These are phyloP conservation scores for Pimephales promelas DNA, from an alignment of 2,113 vertebrate genomes.

Conservation along the genomic window DNA sequence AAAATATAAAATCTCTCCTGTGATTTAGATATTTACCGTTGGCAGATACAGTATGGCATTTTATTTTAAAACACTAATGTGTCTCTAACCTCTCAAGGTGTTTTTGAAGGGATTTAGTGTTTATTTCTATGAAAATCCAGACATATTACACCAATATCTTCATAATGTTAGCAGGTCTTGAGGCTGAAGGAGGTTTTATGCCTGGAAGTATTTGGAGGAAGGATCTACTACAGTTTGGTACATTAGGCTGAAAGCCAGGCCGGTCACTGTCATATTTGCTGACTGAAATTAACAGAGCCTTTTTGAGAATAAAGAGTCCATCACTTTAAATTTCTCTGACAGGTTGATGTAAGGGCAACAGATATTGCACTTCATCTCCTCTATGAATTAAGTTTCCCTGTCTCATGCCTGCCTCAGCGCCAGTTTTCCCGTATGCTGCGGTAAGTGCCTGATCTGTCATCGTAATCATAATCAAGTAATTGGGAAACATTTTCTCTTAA, in stretches of 20 bases:
- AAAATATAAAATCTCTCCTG: background rate
- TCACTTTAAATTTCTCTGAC: slow-evolving; percentile 37
- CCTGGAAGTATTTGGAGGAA: slow-evolving; percentile 1
- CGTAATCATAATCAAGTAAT: background rate
- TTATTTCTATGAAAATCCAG: background rate
- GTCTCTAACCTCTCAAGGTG: slow-evolving; percentile 8
- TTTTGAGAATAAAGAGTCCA: slow-evolving; percentile 36
- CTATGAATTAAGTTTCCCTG: slow-evolving; percentile 24
- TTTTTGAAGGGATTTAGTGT: background rate
- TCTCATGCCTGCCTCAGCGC: background rate
- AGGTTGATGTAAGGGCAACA: slow-evolving; percentile 11
- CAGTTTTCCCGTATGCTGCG: slow-evolving; percentile 5
- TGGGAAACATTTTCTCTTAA: background rate
- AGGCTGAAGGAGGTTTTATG: background rate
- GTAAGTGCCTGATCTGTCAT: slow-evolving; percentile 5
- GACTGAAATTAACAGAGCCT: slow-evolving; percentile 43
- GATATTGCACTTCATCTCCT: slow-evolving; percentile 21
- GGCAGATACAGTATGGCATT: background rate
- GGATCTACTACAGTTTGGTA: slow-evolving; percentile 6
- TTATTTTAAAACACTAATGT: background rate
- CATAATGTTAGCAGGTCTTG: background rate
- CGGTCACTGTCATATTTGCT: slow-evolving; percentile 31
- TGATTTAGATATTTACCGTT: background rate
- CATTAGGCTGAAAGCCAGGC: slow-evolving; percentile 32
- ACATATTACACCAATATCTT: background rate